A percentile compares a stretch with the other conserved stretches of the same genome.
Evolutionary conservation across 2,888 invertebrate genomes (phyloP).

Genomic region (Molorchus minor): DNA sequence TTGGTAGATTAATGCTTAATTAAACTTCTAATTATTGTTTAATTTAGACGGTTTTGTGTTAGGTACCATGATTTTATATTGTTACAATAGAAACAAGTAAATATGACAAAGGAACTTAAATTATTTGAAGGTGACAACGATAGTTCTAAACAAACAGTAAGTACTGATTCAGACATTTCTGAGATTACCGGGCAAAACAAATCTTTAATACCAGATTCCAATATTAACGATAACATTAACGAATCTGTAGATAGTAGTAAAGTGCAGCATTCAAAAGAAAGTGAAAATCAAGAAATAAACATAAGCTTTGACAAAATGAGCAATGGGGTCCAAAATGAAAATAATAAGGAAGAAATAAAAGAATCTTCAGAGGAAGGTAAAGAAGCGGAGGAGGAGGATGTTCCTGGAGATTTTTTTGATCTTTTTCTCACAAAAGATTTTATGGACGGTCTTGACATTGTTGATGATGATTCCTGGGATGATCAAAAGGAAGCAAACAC

Average conservation of each 20-base stretch:
- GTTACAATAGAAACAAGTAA: not conserved
- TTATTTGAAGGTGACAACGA: not conserved
- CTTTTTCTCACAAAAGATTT: slow-evolving; percentile 62
- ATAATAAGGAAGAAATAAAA: not conserved
- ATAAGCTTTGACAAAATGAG: not conserved
- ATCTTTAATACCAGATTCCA: not conserved
- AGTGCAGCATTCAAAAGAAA: not conserved
- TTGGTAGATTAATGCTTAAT: too few relatives aligned
- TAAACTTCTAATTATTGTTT: too few relatives aligned
- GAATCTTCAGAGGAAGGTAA: slow-evolving; percentile 20
- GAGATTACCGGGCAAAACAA: not conserved
- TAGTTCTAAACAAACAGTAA: slow-evolving; percentile 1
- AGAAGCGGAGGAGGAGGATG: slow-evolving; percentile 56
- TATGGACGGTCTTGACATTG: slow-evolving; percentile 61
- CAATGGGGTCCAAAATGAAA: slow-evolving; percentile 2
- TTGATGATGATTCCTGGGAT: slow-evolving; percentile 60
- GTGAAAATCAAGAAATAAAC: not conserved
- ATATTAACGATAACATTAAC: not conserved
- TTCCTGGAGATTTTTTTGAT: slow-evolving; percentile 62
- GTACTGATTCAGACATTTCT: not conserved
- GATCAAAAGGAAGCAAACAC: slow-evolving; percentile 16
- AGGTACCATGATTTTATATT: too few relatives aligned
- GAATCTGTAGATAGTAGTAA: not conserved
- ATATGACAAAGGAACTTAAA: not conserved
- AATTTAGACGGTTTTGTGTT: too few relatives aligned